Base-by-base conservation (phyloP, 2,113 vertebrate species). In the Anser cygnoides region DNA sequence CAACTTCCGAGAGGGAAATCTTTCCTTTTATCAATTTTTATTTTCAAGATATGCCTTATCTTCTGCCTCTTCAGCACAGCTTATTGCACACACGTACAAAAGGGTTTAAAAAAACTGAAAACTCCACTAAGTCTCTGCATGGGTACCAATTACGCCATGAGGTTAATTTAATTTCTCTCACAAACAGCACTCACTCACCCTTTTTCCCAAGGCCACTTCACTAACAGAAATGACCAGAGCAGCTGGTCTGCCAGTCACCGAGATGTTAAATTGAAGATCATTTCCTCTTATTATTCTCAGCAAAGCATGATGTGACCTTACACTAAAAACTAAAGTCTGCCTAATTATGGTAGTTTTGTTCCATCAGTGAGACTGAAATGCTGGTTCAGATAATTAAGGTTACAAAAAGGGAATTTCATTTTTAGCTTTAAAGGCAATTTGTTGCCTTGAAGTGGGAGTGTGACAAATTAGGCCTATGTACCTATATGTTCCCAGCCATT, bases 201-300 rank as follows among this genome's bases (percentile, higher is more conserved):
- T 79, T 92, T 58, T 87, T 92, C 77, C 74, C 91, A 95, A 95
- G 85, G 81, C 89, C 90, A 50, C 87, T 95, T 94, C 41, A 68
- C 61, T 81, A 92, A 92, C 50, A 95, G 67, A 89, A 96, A 96
- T 95, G 90, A 89, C 91, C 90, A 91, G 92, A 95, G 90, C 93
- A 96, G 93, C 93, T 96, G 96, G 59, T 76, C 73, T 92, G 89
- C 78, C 95, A 93, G 90, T 86, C 92, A 92, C 85, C 1, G 8
- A 89, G 91, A 96, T 91, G 93, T 96, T 97, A 95, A 97, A 97
- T 92, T 90, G 92, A 96, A 95, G 92, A 97, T 94, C 88, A 97
- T 96, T 97, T 96, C 95, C 95, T 95, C 90, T 95, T 94, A 96
- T 94, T 97, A 96, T 96, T 96, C 90, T 88, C 93, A 92, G 91